Percentiles rank a stretch among this genome's conserved stretches.
Conservation (phyloP, 92 coral and sea anemone species). For the Epizoanthus rinbou region DNA sequence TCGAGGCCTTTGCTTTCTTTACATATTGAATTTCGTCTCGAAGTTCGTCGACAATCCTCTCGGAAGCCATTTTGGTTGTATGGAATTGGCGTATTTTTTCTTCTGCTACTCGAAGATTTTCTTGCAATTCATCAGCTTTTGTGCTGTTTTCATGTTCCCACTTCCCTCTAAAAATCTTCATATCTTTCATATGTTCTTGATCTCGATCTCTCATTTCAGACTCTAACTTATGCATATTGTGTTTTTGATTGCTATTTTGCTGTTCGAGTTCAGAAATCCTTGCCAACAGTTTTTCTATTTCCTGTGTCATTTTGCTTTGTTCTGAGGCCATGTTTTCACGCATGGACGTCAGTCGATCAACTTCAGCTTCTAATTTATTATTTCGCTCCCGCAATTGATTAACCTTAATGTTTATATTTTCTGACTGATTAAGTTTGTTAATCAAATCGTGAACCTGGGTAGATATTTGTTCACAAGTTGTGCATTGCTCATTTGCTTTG, state of each 20-base stretch:
- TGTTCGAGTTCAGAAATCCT: not conserved
- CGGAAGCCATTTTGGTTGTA: not conserved
- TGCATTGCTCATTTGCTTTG: constrained; percentile 1
- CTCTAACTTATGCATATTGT: not conserved
- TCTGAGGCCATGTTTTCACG: not conserved
- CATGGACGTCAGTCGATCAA: not conserved
- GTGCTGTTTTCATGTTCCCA: not conserved
- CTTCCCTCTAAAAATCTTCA: not conserved
- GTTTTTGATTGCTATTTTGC: not conserved
- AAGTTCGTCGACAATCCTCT: constrained; percentile 1
- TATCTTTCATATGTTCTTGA: constrained; percentile 1
- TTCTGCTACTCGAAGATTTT: not conserved
- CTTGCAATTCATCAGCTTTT: not conserved
- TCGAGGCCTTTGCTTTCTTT: not conserved
- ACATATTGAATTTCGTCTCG: constrained; percentile 1
- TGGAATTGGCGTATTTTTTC: not conserved
- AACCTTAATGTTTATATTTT: not conserved
- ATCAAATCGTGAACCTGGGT: not conserved
- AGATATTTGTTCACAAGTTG: not conserved
- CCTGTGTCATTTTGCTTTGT: not conserved
- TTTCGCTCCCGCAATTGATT: not conserved
- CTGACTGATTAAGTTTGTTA: not conserved
- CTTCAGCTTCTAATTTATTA: not conserved
- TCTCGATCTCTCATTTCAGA: not conserved
- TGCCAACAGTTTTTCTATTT: not conserved